Conservation (phyloP, 1,140 invertebrate species). For the Chionoecetes opilio region DNA sequence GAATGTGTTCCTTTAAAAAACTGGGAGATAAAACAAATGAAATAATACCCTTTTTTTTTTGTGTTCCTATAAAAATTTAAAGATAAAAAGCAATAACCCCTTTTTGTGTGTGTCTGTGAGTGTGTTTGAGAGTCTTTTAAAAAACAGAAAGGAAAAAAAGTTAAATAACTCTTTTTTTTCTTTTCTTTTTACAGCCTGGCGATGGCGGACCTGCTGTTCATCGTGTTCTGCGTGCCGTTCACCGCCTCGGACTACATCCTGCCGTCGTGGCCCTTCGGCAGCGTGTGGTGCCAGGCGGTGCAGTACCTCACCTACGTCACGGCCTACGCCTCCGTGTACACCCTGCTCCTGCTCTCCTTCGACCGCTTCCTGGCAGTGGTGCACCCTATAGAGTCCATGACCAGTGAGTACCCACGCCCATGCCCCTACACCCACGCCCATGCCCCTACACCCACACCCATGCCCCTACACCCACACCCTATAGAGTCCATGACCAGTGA, state of each 20-base stretch:
- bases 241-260: slow-evolving; percentile 95
- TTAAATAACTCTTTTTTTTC: no score
- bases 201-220: slow-evolving; percentile 96
- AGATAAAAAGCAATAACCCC: no score
- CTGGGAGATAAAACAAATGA: no score
- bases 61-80: no score
- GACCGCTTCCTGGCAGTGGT: slow-evolving; percentile 98
- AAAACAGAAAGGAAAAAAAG: no score
- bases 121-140: no score
- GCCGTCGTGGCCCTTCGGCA: slow-evolving; percentile 95
- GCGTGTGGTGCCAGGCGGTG: slow-evolving; percentile 94
- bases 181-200: slow-evolving; percentile 89
- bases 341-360: slow-evolving; percentile 96
- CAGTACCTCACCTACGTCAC: slow-evolving; percentile 94
- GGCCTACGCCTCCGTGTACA: slow-evolving; percentile 97
- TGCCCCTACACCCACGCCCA: not conserved
- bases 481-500: no score
- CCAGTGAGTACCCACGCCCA: slow-evolving; percentile 63
- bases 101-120: no score
- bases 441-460: not conserved
- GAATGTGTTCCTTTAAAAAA: no score
- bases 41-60: no score
- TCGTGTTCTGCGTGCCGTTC: slow-evolving; percentile 97
- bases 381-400: slow-evolving; percentile 89
- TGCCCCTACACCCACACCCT: not conserved